Evolutionary conservation across 2,113 vertebrate genomes (phyloP).

Genomic region (Calypte anna): DNA sequence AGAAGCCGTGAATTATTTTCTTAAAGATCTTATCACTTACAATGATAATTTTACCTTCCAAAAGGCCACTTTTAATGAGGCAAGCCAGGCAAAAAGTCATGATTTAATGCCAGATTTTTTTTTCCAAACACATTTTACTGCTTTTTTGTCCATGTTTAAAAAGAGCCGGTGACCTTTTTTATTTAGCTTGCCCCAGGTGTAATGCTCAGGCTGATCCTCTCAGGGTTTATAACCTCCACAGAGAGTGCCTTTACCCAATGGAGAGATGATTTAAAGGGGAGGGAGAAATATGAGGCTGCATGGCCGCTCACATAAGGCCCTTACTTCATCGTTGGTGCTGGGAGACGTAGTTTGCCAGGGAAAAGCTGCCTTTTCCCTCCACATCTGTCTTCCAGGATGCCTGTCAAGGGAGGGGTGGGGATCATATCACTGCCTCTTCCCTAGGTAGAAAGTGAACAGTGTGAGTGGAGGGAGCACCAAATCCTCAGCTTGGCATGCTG

Average conservation of each 20-base stretch:
- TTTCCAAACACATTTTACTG: slow-evolving; percentile 86
- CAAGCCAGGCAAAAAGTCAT: slow-evolving; percentile 86
- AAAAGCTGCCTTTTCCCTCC: background rate
- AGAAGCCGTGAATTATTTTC: slow-evolving; percentile 91
- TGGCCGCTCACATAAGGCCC: background rate
- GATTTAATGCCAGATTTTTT: slow-evolving; percentile 88
- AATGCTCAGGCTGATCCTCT: slow-evolving; percentile 80
- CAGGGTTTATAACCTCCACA: slow-evolving; percentile 79
- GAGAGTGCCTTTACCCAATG: slow-evolving; percentile 71
- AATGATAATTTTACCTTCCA: slow-evolving; percentile 92
- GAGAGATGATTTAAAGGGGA: slow-evolving; percentile 70
- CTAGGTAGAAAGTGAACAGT: rapidly evolving
- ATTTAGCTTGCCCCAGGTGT: slow-evolving; percentile 84
- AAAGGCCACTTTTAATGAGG: slow-evolving; percentile 93
- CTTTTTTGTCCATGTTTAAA: slow-evolving; percentile 87
- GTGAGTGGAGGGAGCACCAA: background rate
- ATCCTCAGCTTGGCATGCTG: background rate
- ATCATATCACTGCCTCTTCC: rapidly evolving
- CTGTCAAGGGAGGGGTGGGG: background rate
- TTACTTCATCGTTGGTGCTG: background rate
- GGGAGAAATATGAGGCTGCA: slow-evolving; percentile 58
- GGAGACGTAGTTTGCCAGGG: background rate
- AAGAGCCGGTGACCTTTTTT: slow-evolving; percentile 85
- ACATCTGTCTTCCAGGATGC: background rate
- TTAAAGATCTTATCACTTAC: slow-evolving; percentile 91